phyloP scores from a whole-genome alignment of 2,113 vertebrate genomes.

The Hypocryptadius cinnamomeus region DNA sequence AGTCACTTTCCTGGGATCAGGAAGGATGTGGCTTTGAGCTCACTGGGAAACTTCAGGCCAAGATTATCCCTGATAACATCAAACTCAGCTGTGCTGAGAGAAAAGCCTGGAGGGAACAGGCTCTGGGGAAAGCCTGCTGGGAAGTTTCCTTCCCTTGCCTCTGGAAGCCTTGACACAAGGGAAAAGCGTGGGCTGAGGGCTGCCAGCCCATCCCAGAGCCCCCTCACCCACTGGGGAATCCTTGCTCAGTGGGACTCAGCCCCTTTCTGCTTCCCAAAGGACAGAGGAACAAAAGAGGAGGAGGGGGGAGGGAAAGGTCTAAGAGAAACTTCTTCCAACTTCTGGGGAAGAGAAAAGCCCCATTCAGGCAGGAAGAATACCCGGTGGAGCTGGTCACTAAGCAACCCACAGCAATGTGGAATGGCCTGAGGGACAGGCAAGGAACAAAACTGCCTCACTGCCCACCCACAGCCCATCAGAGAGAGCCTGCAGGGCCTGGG shows the following conservation, averaged over 20 bases:
- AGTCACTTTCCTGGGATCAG: background rate
- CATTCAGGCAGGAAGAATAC: slow-evolving; percentile 59
- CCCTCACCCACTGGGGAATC: background rate
- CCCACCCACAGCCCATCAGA: background rate
- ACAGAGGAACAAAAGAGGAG: slow-evolving; percentile 3
- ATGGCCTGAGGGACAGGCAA: background rate
- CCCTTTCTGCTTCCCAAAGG: background rate
- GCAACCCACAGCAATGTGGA: slow-evolving; percentile 46
- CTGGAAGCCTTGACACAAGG: background rate
- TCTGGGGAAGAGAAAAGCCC: slow-evolving; percentile 24
- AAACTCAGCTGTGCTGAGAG: background rate
- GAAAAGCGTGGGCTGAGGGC: background rate
- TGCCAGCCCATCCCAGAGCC: background rate
- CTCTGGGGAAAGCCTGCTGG: background rate
- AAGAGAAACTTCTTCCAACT: slow-evolving; percentile 48
- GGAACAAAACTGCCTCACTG: background rate
- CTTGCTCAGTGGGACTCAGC: background rate
- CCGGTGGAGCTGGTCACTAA: slow-evolving; percentile 41
- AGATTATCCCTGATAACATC: background rate
- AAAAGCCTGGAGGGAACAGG: background rate
- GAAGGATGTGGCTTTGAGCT: background rate
- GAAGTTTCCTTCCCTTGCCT: background rate
- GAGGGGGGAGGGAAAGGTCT: slow-evolving; percentile 32
- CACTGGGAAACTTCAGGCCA: background rate
- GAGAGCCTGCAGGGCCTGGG: background rate